Conservation (phyloP, 2,113 vertebrate genomes). For the Tauraco erythrolophus region DNA sequence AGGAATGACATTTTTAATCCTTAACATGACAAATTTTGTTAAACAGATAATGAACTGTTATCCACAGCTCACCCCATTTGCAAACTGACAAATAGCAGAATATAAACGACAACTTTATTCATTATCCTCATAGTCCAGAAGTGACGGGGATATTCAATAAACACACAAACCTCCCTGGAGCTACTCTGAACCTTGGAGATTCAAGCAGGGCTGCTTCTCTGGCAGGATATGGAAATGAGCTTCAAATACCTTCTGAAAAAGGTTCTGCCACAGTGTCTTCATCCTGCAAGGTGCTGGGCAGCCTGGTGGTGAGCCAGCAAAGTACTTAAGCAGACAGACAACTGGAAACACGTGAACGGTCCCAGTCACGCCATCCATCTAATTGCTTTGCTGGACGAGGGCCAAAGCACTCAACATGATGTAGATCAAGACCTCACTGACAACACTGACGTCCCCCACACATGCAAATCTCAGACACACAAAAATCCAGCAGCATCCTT, state of each 20-base stretch:
- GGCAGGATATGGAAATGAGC: neutral
- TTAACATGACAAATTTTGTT: neutral
- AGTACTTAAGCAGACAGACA: neutral
- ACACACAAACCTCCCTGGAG: neutral
- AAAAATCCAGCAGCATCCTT: neutral
- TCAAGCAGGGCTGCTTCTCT: neutral
- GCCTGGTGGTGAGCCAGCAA: neutral
- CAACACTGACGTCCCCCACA: neutral
- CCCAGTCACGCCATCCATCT: neutral
- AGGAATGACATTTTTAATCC: slow-evolving; percentile 5
- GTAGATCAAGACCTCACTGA: neutral
- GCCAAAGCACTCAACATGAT: neutral
- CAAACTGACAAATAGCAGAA: slow-evolving; percentile 1
- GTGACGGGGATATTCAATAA: neutral
- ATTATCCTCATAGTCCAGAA: neutral
- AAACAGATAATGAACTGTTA: slow-evolving; percentile 7
- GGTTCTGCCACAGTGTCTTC: neutral
- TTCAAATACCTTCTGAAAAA: neutral
- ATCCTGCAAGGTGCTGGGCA: neutral
- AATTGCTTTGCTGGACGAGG: slow-evolving; percentile 17
- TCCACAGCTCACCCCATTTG: neutral
- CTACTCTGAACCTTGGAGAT: neutral
- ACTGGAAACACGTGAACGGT: neutral
- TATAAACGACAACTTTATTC: slow-evolving; percentile 24
- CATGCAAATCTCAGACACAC: neutral